phyloP scores from a whole-genome alignment of 92 coral and sea anemone genomes.

The Meandrina meandrites region DNA sequence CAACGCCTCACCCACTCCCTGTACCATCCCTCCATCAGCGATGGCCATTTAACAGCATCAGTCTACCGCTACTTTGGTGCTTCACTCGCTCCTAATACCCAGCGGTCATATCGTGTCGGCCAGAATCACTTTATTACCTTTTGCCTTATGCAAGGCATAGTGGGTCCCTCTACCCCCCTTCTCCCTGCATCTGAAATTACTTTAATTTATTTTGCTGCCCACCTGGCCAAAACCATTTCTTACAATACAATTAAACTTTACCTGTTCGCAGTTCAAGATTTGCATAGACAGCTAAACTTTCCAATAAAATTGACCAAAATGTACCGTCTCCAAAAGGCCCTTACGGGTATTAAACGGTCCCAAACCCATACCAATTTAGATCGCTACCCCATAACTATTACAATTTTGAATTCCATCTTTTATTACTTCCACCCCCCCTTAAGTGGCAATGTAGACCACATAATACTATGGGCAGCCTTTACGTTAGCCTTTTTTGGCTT shows the following conservation, averaged over 20 bases:
- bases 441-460: background rate
- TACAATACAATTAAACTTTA: slow-evolving; percentile 20
- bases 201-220: slow-evolving; percentile 15
- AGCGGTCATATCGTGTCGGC: background rate
- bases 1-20: slow-evolving; percentile 8
- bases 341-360: background rate
- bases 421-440: background rate
- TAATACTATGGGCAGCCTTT: slow-evolving; percentile 28
- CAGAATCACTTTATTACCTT: background rate
- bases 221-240: slow-evolving; percentile 4
- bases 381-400: background rate
- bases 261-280: slow-evolving; percentile 10
- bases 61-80: background rate
- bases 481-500: slow-evolving; percentile 15
- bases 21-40: slow-evolving; percentile 12
- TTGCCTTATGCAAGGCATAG: background rate
- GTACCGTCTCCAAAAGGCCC: background rate
- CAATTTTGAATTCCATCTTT: background rate
- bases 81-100: background rate
- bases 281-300: background rate
- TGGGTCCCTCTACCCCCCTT: background rate
- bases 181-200: slow-evolving; percentile 24
- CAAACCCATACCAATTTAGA: background rate
- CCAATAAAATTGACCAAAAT: background rate
- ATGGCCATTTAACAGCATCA: background rate